Percentiles rank a stretch among this genome's conserved stretches.
phyloP scores from a whole-genome alignment of 2,113 vertebrate species.

The Epinephelus cyanopodus region DNA sequence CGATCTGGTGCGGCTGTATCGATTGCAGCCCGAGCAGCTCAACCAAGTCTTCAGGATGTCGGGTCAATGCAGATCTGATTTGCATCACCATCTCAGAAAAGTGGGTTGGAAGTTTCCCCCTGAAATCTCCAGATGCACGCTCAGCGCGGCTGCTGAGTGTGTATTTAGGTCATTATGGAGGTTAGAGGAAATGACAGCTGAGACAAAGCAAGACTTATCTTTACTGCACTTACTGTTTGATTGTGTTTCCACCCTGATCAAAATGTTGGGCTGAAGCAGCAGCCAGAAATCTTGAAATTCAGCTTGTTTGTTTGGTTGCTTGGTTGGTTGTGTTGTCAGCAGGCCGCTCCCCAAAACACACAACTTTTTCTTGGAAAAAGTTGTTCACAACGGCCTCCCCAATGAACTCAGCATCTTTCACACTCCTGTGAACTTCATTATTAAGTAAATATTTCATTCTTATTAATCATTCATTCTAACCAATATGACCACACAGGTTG shows the following conservation, averaged over 20 bases:
- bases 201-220: conserved; percentile 38
- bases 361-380: conserved; percentile 7
- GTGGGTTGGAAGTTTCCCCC: conserved; percentile 37
- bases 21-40: conserved; percentile 66
- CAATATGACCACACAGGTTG: too few species aligned
- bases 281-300: conserved; percentile 16
- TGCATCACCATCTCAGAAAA: conserved; percentile 67
- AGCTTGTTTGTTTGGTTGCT: conserved; percentile 26
- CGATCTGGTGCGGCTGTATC: conserved; percentile 57
- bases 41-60: conserved; percentile 51
- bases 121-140: conserved; percentile 42
- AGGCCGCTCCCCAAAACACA: background rate
- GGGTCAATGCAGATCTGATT: conserved; percentile 80
- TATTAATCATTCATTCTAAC: too few species aligned
- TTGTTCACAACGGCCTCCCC: background rate
- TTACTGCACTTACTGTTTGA: conserved; percentile 2
- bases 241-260: conserved; percentile 27
- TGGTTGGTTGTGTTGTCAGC: conserved; percentile 6
- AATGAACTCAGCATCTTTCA: background rate
- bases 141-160: conserved; percentile 49
- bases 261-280: background rate
- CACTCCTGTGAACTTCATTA: background rate
- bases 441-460: background rate
- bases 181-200: conserved; percentile 32
- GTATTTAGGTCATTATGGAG: conserved; percentile 52